Evolutionary conservation across 2,888 invertebrate genomes (phyloP).

Genomic region (Fragum whitleyi): DNA sequence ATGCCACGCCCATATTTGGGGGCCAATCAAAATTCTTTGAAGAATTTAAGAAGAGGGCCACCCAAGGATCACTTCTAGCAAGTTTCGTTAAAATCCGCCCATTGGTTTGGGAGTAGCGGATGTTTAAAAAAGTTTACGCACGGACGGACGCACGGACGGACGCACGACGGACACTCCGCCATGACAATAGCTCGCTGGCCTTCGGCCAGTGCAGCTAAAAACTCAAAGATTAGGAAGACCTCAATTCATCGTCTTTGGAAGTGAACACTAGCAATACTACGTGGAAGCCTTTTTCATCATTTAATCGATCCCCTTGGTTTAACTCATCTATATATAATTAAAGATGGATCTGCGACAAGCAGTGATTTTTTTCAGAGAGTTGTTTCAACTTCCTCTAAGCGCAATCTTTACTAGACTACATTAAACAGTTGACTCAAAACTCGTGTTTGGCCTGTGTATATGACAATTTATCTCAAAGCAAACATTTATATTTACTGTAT

Average conservation of each 20-base stretch:
- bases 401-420: conserved; percentile 6
- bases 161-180: too few relatives aligned
- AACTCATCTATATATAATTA: neutral
- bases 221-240: neutral
- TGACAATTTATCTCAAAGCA: conserved; percentile 37
- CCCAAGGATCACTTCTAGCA: too few relatives aligned
- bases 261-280: conserved; percentile 6
- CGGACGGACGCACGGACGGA: too few relatives aligned
- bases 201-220: too few relatives aligned
- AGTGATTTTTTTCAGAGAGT: neutral
- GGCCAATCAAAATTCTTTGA: too few relatives aligned
- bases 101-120: too few relatives aligned
- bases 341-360: conserved; percentile 11
- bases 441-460: conserved; percentile 42
- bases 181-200: too few relatives aligned
- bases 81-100: too few relatives aligned
- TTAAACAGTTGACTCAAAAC: conserved; percentile 31
- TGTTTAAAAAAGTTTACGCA: too few relatives aligned
- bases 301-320: too few relatives aligned
- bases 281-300: neutral
- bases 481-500: conserved; percentile 39
- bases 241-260: neutral
- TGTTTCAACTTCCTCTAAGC: neutral
- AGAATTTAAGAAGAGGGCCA: too few relatives aligned
- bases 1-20: too few relatives aligned